Percentiles rank a stretch among this genome's conserved stretches.
phyloP scores from a whole-genome alignment of 1,140 invertebrate species.

The Drosophila saltans region DNA sequence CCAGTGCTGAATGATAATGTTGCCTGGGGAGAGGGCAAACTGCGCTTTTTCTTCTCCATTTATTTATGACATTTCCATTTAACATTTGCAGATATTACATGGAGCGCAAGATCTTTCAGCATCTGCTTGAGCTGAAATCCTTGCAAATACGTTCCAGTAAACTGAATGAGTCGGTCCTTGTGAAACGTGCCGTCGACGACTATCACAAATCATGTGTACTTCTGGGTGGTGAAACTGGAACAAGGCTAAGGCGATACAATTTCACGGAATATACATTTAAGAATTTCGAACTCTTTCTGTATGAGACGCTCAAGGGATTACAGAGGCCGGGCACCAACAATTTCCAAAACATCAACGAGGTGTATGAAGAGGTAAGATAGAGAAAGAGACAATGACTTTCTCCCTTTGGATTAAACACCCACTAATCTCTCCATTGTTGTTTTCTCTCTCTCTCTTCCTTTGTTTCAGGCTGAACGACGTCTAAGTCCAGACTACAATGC shows the following conservation, averaged over 20 bases:
- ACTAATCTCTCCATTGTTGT: background rate
- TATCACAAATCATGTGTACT: constrained; percentile 90
- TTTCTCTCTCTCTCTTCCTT: background rate
- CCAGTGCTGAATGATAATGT: constrained; percentile 1
- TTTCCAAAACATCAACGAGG: constrained; percentile 83
- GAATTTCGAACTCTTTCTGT: constrained; percentile 95
- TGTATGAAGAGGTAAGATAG: constrained; percentile 83
- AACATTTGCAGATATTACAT: constrained; percentile 89
- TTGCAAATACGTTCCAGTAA: constrained; percentile 95
- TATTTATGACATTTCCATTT: constrained; percentile 9
- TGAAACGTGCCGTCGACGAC: constrained; percentile 92
- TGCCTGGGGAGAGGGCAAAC: background rate
- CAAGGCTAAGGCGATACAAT: constrained; percentile 86
- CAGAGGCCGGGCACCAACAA: constrained; percentile 87
- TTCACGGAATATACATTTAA: constrained; percentile 91
- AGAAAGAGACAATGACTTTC: background rate
- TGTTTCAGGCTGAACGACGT: constrained; percentile 83
- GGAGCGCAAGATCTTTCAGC: constrained; percentile 96
- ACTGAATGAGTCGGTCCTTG: constrained; percentile 94
- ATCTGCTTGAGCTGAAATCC: constrained; percentile 95
- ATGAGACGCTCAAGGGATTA: constrained; percentile 92
- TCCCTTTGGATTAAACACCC: background rate
- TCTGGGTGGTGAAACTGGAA: constrained; percentile 86
- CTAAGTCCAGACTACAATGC: constrained; percentile 85
- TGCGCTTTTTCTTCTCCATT: constrained; percentile 30